Evolutionary conservation across 2,113 vertebrate genomes (phyloP).

Genomic region (Pelecanoides urinatrix): DNA sequence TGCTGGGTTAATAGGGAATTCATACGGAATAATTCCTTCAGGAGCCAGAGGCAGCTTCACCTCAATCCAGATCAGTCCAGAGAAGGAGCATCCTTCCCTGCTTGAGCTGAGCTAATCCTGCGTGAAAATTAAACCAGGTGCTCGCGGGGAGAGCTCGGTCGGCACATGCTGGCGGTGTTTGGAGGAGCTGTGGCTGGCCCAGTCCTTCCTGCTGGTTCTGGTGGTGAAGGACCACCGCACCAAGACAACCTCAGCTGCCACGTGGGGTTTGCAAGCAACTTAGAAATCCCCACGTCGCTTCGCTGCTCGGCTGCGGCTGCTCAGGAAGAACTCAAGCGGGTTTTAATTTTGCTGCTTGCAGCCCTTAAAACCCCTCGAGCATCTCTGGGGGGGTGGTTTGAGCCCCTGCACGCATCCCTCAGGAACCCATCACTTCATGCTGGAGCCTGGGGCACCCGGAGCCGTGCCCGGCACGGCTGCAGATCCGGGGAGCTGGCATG

Average conservation of each 20-base stretch:
- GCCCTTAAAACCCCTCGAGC: background rate
- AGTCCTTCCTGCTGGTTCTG: rapidly evolving
- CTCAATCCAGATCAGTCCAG: background rate
- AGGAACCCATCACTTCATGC: background rate
- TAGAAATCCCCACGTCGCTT: background rate
- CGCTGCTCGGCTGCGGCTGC: rapidly evolving
- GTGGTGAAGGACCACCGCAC: background rate
- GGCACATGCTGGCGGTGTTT: background rate
- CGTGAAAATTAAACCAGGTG: background rate
- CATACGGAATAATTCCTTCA: background rate
- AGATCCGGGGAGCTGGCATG: background rate
- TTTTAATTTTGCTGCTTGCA: background rate
- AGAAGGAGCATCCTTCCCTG: background rate
- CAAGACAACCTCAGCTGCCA: background rate
- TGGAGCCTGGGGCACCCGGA: rapidly evolving
- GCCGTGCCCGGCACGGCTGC: background rate
- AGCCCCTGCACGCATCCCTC: rapidly evolving
- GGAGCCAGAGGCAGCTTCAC: background rate
- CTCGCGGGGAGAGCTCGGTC: rapidly evolving
- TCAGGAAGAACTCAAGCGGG: background rate
- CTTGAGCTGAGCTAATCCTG: background rate
- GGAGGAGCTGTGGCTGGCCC: background rate
- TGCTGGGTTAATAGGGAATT: background rate
- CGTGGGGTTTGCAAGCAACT: background rate
- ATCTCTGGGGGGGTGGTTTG: background rate